These are phyloP conservation scores for Melieria crassipennis DNA, from an alignment of 2,888 invertebrate genomes.

Conservation along the genomic window DNA sequence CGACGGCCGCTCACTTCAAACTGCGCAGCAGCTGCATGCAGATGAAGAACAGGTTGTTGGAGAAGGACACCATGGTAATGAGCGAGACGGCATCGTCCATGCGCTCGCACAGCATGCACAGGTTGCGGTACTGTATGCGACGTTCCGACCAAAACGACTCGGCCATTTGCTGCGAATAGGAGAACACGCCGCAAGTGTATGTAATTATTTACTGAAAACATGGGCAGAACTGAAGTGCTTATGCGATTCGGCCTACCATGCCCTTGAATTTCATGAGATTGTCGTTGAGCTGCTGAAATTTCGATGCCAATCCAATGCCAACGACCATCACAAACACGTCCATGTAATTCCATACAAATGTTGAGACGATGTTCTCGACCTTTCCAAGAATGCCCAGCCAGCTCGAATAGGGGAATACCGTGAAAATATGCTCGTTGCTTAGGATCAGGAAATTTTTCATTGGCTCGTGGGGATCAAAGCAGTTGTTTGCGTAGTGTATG, in stretches of 20 bases:
- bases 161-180: conserved; percentile 53
- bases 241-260: conserved; percentile 61
- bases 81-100: conserved; percentile 68
- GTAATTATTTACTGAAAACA: neutral
- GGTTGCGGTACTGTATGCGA: conserved; percentile 68
- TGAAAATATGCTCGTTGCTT: conserved; percentile 55
- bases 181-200: neutral
- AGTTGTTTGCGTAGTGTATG: conserved; percentile 54
- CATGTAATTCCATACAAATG: conserved; percentile 79
- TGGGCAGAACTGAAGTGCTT: neutral
- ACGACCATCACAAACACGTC: conserved; percentile 79
- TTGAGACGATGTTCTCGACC: conserved; percentile 70
- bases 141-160: conserved; percentile 68
- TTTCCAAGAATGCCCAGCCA: conserved; percentile 55
- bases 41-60: conserved; percentile 71
- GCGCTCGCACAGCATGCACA: conserved; percentile 67
- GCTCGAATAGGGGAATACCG: conserved; percentile 50
- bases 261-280: conserved; percentile 67
- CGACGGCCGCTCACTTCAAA: conserved; percentile 60
- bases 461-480: conserved; percentile 57
- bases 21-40: conserved; percentile 70
- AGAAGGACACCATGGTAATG: conserved; percentile 69
- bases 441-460: conserved; percentile 56
- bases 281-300: conserved; percentile 73
- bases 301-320: conserved; percentile 74